Conservation (phyloP, 2,888 invertebrate species). For the Mesorhabditis spiculigera region DNA sequence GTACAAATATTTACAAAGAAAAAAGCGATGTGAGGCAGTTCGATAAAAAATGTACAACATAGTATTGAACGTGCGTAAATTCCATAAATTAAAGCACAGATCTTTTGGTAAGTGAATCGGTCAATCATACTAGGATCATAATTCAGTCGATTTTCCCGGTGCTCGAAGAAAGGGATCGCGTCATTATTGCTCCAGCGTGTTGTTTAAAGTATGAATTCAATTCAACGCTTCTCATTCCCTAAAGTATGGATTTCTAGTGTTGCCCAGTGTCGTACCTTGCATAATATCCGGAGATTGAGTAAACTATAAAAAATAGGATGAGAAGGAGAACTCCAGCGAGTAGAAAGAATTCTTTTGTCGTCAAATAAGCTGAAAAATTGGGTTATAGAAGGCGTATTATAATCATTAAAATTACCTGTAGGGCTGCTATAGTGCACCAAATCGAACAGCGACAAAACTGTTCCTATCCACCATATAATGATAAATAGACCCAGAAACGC, state of each 20-base stretch:
- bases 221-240: not conserved
- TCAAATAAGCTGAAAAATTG: slow-evolving; percentile 21
- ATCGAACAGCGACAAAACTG: slow-evolving; percentile 28
- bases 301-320: slow-evolving; percentile 20
- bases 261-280: slow-evolving; percentile 19
- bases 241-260: not conserved
- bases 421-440: slow-evolving; percentile 25
- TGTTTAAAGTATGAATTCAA: not conserved
- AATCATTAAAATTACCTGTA: slow-evolving; percentile 7
- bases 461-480: slow-evolving; percentile 37
- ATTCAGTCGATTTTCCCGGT: not conserved
- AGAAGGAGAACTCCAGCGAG: slow-evolving; percentile 24
- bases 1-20: too few species aligned
- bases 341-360: slow-evolving; percentile 29
- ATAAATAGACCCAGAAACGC: slow-evolving; percentile 25
- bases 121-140: not conserved
- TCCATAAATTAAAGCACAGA: too few species aligned
- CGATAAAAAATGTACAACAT: too few species aligned
- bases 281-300: slow-evolving; percentile 28
- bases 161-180: not conserved
- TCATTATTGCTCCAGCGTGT: not conserved
- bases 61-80: too few species aligned
- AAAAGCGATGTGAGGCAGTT: too few species aligned
- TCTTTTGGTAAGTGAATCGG: too few species aligned
- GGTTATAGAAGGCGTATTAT: too few species aligned